Percentiles rank a stretch among this genome's conserved stretches.
Evolutionary conservation across 2,797 vertebrate species (phyloP).

Genomic region (Odontamblyopus lacepedii): DNA sequence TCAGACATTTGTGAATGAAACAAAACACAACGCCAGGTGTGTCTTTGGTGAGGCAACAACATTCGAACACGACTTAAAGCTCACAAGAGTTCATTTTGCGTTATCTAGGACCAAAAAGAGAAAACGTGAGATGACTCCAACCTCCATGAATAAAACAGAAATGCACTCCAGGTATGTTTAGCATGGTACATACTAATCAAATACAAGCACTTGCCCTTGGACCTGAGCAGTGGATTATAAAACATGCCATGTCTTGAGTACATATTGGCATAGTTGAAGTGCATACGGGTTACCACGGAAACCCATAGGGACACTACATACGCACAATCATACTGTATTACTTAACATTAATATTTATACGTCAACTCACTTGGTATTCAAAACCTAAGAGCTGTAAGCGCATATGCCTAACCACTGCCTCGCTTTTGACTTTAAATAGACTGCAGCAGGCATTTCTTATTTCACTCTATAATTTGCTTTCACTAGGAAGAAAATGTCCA

Average conservation of each 20-base stretch:
- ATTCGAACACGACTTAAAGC: too few species aligned
- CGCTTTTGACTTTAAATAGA: background rate
- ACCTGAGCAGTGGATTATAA: background rate
- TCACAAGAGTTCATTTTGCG: too few species aligned
- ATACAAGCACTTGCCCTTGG: background rate
- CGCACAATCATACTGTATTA: slow-evolving; percentile 16
- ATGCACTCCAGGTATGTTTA: background rate
- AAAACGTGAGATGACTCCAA: too few species aligned
- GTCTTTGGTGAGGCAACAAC: too few species aligned
- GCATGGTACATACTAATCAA: background rate
- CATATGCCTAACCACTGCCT: slow-evolving; percentile 5
- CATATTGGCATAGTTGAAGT: background rate
- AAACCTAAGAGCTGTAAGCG: slow-evolving; percentile 12
- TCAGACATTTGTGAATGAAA: too few species aligned
- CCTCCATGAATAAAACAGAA: background rate
- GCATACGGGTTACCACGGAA: slow-evolving; percentile 2
- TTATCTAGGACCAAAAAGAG: too few species aligned
- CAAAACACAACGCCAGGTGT: too few species aligned
- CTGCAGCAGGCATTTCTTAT: background rate
- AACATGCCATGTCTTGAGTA: background rate
- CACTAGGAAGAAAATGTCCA: background rate
- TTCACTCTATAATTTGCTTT: background rate
- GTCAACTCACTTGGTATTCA: slow-evolving; percentile 27
- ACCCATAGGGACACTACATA: slow-evolving; percentile 17
- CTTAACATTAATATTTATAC: slow-evolving; percentile 46